Percentiles rank a stretch among this genome's conserved stretches.
phyloP scores from a whole-genome alignment of 2,888 invertebrate species.

The Hoplodrina ambigua region DNA sequence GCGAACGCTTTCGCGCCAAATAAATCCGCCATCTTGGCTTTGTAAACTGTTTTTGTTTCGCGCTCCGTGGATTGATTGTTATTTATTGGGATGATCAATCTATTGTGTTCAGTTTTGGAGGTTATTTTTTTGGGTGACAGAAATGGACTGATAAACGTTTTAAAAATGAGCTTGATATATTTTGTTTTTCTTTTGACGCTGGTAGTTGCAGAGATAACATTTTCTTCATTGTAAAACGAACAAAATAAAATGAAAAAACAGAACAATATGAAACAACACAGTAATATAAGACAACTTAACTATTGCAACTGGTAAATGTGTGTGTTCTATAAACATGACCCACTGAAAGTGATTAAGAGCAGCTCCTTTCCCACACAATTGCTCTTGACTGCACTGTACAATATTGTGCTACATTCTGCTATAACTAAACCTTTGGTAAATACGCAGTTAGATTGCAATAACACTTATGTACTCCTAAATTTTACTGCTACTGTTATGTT shows the following conservation, averaged over 20 bases:
- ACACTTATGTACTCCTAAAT: slow-evolving; percentile 7
- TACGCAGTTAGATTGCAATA: neutral
- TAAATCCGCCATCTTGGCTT: slow-evolving; percentile 85
- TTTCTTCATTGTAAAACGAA: neutral
- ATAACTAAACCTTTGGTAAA: slow-evolving; percentile 33
- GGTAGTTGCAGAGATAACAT: neutral
- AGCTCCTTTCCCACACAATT: slow-evolving; percentile 41
- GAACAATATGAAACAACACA: slow-evolving; percentile 2
- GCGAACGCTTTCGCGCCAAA: slow-evolving; percentile 84
- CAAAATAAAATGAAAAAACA: neutral
- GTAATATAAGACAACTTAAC: neutral
- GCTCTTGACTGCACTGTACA: slow-evolving; percentile 36
- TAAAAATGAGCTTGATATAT: slow-evolving; percentile 30
- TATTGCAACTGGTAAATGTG: slow-evolving; percentile 6
- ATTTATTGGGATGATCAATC: slow-evolving; percentile 77
- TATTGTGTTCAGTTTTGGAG: slow-evolving; percentile 64
- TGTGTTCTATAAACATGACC: slow-evolving; percentile 33
- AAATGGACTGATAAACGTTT: slow-evolving; percentile 40
- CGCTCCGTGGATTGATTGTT: slow-evolving; percentile 79
- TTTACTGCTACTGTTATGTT: slow-evolving; percentile 4
- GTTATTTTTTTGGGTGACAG: slow-evolving; percentile 42
- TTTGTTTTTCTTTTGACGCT: slow-evolving; percentile 2
- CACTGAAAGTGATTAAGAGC: slow-evolving; percentile 39
- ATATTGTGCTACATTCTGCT: slow-evolving; percentile 41
- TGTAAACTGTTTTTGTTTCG: slow-evolving; percentile 86